phyloP scores from a whole-genome alignment of 2,113 vertebrate species.

The Typhlomys cinereus region DNA sequence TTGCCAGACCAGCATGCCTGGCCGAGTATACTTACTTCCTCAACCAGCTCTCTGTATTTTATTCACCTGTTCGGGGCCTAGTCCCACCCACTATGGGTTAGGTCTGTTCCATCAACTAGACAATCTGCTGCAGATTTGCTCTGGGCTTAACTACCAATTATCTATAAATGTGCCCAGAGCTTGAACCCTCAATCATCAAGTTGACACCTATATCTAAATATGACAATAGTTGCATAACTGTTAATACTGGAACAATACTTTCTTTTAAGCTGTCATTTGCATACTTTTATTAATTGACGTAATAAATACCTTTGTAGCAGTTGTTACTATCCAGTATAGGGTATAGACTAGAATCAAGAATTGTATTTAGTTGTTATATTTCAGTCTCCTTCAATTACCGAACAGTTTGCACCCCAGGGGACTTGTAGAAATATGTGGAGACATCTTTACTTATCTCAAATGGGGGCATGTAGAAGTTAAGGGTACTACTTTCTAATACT shows the following conservation, averaged over 20 bases:
- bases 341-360: background rate
- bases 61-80: too few species aligned
- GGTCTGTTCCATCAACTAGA: too few species aligned
- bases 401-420: background rate
- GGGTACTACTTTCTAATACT: background rate
- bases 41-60: too few species aligned
- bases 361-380: background rate
- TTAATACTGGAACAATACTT: slow-evolving; percentile 8
- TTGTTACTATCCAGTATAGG: background rate
- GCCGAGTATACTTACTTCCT: too few species aligned
- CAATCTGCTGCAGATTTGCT: too few species aligned
- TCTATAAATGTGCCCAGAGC: too few species aligned
- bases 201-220: too few species aligned
- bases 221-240: too few species aligned
- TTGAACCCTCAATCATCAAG: too few species aligned
- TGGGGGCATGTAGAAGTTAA: background rate
- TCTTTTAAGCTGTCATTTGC: background rate
- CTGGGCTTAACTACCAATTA: too few species aligned
- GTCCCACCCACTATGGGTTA: too few species aligned
- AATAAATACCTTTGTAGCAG: slow-evolving; percentile 5
- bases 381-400: background rate
- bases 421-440: background rate
- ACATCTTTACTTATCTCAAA: background rate
- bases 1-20: too few species aligned
- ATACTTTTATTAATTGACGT: slow-evolving; percentile 31